phyloP scores from a whole-genome alignment of 2,797 vertebrate genomes.

The Poeciliopsis presidionis region DNA sequence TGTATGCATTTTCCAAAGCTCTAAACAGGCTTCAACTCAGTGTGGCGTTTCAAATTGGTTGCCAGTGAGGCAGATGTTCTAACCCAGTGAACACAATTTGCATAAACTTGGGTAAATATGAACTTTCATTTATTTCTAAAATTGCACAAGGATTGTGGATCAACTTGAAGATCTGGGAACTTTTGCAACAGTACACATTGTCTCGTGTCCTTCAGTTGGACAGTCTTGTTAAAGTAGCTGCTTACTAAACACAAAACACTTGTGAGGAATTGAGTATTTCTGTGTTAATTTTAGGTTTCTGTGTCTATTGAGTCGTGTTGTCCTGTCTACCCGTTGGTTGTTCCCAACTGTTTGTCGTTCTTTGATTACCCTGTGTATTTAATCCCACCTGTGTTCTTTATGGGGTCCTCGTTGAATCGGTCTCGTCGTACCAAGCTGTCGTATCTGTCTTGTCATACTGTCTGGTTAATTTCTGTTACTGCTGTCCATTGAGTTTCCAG shows the following conservation, averaged over 20 bases:
- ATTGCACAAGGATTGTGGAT: not conserved
- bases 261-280: too few relatives aligned
- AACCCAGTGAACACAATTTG: slow-evolving; percentile 7
- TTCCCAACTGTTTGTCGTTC: too few relatives aligned
- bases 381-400: too few relatives aligned
- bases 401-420: too few relatives aligned
- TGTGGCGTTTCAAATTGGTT: slow-evolving; percentile 11
- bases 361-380: too few relatives aligned
- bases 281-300: too few relatives aligned
- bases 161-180: not conserved
- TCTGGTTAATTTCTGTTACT: too few relatives aligned
- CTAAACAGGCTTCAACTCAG: not conserved
- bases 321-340: too few relatives aligned
- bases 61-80: not conserved
- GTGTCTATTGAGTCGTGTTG: too few relatives aligned
- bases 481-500: too few relatives aligned
- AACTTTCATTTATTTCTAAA: slow-evolving; percentile 5
- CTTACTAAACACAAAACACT: not conserved
- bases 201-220: not conserved
- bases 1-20: not conserved
- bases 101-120: not conserved
- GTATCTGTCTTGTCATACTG: too few relatives aligned
- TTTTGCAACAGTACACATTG: not conserved
- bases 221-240: not conserved
- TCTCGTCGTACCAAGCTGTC: too few relatives aligned